Conservation (phyloP, 2,797 vertebrate species). For the Eidolon dupreanum region DNA sequence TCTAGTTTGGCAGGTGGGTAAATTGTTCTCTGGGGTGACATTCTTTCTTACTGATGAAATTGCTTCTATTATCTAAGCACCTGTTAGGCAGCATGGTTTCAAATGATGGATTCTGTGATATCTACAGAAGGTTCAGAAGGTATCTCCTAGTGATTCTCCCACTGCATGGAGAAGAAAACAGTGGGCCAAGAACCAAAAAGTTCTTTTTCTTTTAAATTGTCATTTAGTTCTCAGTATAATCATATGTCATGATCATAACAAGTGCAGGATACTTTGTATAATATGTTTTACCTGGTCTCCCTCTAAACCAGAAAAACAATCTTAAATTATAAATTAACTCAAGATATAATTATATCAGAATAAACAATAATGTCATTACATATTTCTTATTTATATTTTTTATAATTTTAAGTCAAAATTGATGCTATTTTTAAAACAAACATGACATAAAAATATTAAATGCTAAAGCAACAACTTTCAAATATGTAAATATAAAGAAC, state of each 20-base stretch:
- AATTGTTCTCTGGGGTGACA: slow-evolving; percentile 7
- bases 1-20: slow-evolving; percentile 44
- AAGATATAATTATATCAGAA: not conserved
- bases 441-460: not conserved
- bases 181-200: not conserved
- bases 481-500: slow-evolving; percentile 22
- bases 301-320: not conserved
- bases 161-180: not conserved
- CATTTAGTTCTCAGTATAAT: not conserved
- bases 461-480: not conserved
- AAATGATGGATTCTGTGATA: not conserved
- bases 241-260: not conserved
- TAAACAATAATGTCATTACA: not conserved
- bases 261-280: not conserved
- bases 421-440: not conserved
- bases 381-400: not conserved
- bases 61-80: slow-evolving; percentile 51
- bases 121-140: not conserved
- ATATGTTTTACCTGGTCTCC: not conserved
- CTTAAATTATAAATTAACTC: not conserved
- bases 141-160: not conserved
- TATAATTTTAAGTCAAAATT: not conserved
- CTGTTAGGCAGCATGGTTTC: slow-evolving; percentile 35
- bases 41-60: slow-evolving; percentile 14
- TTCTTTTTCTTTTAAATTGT: not conserved